Percentiles rank a stretch among this genome's conserved stretches.
Conservation (phyloP, 2,113 vertebrate species). For the Pollimyrus isidori region DNA sequence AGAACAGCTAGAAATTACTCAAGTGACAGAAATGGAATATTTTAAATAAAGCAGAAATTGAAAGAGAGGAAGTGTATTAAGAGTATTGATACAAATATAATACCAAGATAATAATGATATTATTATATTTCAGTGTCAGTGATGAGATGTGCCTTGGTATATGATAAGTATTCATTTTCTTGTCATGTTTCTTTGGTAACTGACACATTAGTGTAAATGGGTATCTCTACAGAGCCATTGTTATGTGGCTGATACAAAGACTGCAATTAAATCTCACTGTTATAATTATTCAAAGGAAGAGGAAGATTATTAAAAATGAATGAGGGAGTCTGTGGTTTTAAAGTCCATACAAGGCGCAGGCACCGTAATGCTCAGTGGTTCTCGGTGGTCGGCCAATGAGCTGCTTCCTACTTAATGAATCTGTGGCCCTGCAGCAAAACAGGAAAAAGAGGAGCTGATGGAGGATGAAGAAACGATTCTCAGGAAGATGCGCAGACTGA, state of each 20-base stretch:
- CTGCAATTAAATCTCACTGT: slow-evolving; percentile 8
- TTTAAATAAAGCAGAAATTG: background rate
- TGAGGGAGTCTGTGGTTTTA: background rate
- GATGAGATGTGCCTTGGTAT: background rate
- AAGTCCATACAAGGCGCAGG: background rate
- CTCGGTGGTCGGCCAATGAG: background rate
- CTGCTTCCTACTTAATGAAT: background rate
- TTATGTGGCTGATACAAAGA: background rate
- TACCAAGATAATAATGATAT: background rate
- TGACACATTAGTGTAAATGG: background rate
- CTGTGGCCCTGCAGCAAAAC: slow-evolving; percentile 54
- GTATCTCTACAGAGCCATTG: background rate
- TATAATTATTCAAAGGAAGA: slow-evolving; percentile 1
- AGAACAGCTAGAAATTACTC: background rate
- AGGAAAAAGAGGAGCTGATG: slow-evolving; percentile 54
- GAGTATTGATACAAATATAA: background rate
- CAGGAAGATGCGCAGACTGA: slow-evolving; percentile 74
- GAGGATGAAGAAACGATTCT: slow-evolving; percentile 71
- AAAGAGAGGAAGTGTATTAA: background rate
- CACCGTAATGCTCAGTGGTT: background rate
- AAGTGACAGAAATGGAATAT: background rate
- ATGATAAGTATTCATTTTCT: background rate
- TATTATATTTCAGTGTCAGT: slow-evolving; percentile 6
- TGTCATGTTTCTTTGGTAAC: background rate
- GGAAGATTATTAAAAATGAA: slow-evolving; percentile 7